phyloP scores from a whole-genome alignment of 2,113 vertebrate species.

The Myodes glareolus region DNA sequence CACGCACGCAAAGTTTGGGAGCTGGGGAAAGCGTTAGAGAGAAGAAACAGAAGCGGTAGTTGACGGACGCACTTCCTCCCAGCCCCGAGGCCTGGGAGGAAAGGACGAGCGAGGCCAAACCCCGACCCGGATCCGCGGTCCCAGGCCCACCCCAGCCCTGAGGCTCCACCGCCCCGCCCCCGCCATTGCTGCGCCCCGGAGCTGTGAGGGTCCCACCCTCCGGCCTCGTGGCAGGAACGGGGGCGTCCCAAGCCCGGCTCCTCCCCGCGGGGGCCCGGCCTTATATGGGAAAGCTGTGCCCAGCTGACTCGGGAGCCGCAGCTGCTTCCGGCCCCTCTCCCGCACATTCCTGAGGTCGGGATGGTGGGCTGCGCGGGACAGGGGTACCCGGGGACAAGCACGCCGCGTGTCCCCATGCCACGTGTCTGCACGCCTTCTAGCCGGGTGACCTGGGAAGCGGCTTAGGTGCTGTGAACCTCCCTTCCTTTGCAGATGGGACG shows the following conservation, averaged over 20 bases:
- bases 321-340: conserved; percentile 38
- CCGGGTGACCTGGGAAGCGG: not conserved
- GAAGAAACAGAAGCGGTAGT: not conserved
- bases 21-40: not conserved
- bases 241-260: conserved; percentile 57
- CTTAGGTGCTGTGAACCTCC: not conserved
- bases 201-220: not conserved
- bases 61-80: not conserved
- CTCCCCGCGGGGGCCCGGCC: conserved; percentile 66
- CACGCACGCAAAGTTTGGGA: not conserved
- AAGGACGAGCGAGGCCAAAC: not conserved
- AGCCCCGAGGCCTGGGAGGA: not conserved
- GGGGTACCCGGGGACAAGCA: not conserved
- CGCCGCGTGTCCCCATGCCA: not conserved
- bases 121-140: not conserved
- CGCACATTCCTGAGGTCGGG: conserved; percentile 54
- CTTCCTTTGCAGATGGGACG: not conserved
- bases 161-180: not conserved
- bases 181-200: not conserved
- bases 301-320: not conserved
- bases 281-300: conserved; percentile 69
- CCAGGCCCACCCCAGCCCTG: not conserved
- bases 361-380: not conserved
- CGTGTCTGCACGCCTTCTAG: not conserved
- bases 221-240: conserved; percentile 65